Evolutionary conservation across 2,113 vertebrate genomes (phyloP).

Genomic region (Ciconia boyciana): DNA sequence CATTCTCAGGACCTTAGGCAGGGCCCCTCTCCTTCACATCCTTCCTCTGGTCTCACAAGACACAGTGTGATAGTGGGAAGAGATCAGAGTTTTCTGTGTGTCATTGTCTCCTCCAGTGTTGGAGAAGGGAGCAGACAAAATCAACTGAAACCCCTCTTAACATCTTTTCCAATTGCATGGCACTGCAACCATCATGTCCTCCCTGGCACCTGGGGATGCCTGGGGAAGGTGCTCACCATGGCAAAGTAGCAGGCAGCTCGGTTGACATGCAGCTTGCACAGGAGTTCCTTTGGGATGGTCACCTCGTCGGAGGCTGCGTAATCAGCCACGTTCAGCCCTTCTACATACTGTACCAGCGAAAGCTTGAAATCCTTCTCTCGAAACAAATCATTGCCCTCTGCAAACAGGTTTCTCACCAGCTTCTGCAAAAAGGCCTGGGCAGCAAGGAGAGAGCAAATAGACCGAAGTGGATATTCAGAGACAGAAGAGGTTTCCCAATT

Average conservation of each 20-base stretch:
- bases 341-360: constrained; percentile 83
- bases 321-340: constrained; percentile 84
- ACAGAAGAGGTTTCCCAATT: neutral
- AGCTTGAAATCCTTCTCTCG: constrained; percentile 78
- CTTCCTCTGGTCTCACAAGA: neutral
- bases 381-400: constrained; percentile 88
- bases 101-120: neutral
- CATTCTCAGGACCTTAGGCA: neutral
- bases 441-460: neutral
- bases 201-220: neutral
- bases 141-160: neutral
- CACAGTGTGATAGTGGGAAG: neutral
- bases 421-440: constrained; percentile 84
- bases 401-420: constrained; percentile 87
- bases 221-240: constrained; percentile 78
- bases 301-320: constrained; percentile 83
- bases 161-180: neutral
- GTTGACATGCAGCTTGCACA: constrained; percentile 90
- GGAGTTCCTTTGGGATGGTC: constrained; percentile 77
- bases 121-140: neutral
- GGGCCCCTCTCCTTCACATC: neutral
- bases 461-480: neutral
- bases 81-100: neutral
- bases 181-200: neutral
- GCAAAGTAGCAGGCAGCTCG: constrained; percentile 86